Conservation (phyloP, 2,113 vertebrate genomes). For the chimpanzee (Pan troglodytes) region NHGRI_mPanTro3-v2.1_pri NC_072414.2:68371001-68371500, state of each 20-base stretch:
- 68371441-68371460: not conserved
- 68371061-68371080: no score
- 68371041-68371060: no score
- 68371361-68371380: not conserved
- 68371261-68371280: not conserved
- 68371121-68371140: no score
- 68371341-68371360: slow-evolving; percentile 1
- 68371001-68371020: no score
- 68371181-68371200: no score
- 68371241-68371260: not conserved
- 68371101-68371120: no score
- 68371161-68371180: no score
- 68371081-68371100: no score
- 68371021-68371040: no score
- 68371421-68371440: not conserved
- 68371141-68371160: no score
- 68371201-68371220: not conserved
- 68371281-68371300: not conserved
- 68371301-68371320: not conserved
- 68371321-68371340: not conserved
- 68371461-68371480: not conserved
- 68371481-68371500: not conserved
- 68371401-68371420: not conserved
- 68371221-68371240: not conserved
- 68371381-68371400: not conserved